Base-by-base conservation (phyloP, 2,888 invertebrate genomes). In the Xestia rhomboidea region DNA sequence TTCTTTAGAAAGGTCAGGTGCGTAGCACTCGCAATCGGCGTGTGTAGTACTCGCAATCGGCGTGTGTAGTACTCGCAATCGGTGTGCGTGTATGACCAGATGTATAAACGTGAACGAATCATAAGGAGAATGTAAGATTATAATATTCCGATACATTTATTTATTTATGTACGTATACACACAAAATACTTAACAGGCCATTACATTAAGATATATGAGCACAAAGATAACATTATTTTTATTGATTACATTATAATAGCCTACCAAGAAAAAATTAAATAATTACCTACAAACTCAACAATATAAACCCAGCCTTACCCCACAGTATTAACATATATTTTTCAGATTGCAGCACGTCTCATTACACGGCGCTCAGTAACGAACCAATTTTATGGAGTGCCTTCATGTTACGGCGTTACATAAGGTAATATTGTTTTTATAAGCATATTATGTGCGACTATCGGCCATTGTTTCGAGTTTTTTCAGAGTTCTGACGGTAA, bases 361-460 rank as follows among this genome's bases (percentile, higher is more conserved):
- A 89, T 91, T 89, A 86, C 84, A 30, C 78, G 46, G 73, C 76
- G 77, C 81, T 73, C 77, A 49, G 84, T 91, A 91, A 90, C 89
- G 89, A 91, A 89, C 89, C 90, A 91, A 92, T 91, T 91, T 90
- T 86, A 89, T 89, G 86, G 79, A 91, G 89, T 87, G 88, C 91
- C 88, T 89, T 87, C 70, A 63, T 68, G 62, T 51, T 67, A 49
- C 66, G 68, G n/a, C 66, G 77, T 77, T 76, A 85, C 67, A 54
- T 34, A 38, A 54, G 67, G 68, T 81, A 76, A 78, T 69, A 72
- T 68, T 30, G 46, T 71, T 79, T 77, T 79, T 68, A 68, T 68
- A 51, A 38, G 60, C 44, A 15, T 44, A 30, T 81, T 60, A 30
- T 46, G 51, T 66, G 27, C 21, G 21, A 81, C 64, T 57, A 57